Percentiles rank a stretch among this genome's conserved stretches.
Evolutionary conservation across 2,113 vertebrate genomes (phyloP).

Genomic region (Rhinichthys klamathensis): DNA sequence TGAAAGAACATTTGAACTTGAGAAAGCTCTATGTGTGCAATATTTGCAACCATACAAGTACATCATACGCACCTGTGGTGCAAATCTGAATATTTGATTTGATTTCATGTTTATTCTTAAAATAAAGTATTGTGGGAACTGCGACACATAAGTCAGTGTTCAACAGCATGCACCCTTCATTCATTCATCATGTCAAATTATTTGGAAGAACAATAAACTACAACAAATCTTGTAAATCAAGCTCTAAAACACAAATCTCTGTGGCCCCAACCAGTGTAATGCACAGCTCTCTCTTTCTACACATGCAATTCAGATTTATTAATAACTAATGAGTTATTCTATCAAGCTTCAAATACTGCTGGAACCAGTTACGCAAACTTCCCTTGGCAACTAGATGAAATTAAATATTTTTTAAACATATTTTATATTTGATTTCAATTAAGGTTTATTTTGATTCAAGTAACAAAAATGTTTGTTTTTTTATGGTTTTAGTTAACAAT

Average conservation of each 20-base stretch:
- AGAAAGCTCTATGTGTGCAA: neutral
- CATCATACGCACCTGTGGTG: neutral
- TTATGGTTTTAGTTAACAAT: no score
- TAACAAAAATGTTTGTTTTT: no score
- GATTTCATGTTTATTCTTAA: neutral
- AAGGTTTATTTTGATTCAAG: no score
- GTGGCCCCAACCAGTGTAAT: neutral
- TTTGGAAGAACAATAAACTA: constrained; percentile 6
- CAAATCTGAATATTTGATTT: neutral
- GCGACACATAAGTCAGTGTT: constrained; percentile 39
- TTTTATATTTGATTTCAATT: no score
- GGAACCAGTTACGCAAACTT: neutral
- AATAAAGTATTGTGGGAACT: constrained; percentile 4
- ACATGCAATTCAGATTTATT: neutral
- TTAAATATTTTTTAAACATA: no score
- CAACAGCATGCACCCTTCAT: constrained; percentile 4
- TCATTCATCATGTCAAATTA: constrained; percentile 10
- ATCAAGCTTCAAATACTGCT: neutral
- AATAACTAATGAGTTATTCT: neutral
- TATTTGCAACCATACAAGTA: neutral
- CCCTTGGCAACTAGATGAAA: no score
- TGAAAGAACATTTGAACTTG: neutral
- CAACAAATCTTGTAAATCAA: constrained; percentile 20
- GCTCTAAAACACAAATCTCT: constrained; percentile 11
- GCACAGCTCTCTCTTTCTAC: neutral